These are phyloP conservation scores for Lampris megalopsis DNA, from an alignment of 2,113 vertebrate species.

Conservation along the genomic window DNA sequence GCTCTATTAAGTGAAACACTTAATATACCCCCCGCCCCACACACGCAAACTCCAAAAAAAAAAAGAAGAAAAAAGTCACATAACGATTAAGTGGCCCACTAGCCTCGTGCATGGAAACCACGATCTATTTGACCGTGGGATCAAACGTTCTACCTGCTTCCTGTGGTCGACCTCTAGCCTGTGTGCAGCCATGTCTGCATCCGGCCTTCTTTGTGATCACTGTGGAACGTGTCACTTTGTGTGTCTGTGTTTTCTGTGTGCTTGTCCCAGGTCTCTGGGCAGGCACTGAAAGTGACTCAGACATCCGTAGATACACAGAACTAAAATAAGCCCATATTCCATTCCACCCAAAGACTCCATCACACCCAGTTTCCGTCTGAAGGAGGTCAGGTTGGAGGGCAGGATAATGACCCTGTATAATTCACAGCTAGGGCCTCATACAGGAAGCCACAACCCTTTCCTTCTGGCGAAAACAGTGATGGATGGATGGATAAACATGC, in stretches of 20 bases:
- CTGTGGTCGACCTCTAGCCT: no score
- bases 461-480: background rate
- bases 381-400: constrained; percentile 38
- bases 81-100: no score
- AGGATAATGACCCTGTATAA: background rate
- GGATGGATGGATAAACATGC: background rate
- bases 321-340: background rate
- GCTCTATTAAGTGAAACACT: no score
- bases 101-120: no score
- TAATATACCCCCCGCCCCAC: no score
- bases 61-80: no score
- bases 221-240: no score
- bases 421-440: constrained; percentile 63
- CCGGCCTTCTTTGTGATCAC: no score
- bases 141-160: no score
- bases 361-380: constrained; percentile 1
- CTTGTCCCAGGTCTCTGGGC: background rate
- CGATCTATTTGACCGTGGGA: no score
- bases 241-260: background rate
- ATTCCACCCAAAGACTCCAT: background rate
- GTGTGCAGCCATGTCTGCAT: no score
- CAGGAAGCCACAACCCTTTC: constrained; percentile 33
- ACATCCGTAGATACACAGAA: background rate
- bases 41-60: no score
- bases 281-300: background rate